Conservation (phyloP, 2,113 vertebrate genomes). For the Xiphophorus hellerii region DNA sequence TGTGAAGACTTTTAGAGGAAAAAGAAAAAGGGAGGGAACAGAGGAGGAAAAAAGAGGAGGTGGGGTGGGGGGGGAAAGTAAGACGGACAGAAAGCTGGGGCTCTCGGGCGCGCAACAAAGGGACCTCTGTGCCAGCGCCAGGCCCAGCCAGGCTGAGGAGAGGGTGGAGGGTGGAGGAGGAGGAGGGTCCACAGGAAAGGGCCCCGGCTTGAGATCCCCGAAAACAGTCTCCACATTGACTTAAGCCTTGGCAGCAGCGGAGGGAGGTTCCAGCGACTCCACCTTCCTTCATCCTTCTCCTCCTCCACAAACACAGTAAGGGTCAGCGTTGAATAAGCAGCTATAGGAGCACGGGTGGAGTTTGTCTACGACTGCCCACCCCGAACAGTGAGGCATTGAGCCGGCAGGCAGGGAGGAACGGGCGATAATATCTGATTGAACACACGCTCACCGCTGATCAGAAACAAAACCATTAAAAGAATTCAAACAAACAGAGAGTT, state of each 20-base stretch:
- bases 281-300: conserved; percentile 68
- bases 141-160: conserved; percentile 92
- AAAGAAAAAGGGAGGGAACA: conserved; percentile 23
- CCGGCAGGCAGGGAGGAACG: conserved; percentile 67
- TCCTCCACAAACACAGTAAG: conserved; percentile 82
- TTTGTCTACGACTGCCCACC: conserved; percentile 91
- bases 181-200: conserved; percentile 94
- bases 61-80: conserved; percentile 30
- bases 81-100: conserved; percentile 67
- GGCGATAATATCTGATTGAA: conserved; percentile 15
- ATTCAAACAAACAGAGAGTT: background rate
- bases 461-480: background rate
- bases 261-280: conserved; percentile 83
- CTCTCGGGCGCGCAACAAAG: conserved; percentile 91
- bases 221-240: conserved; percentile 95
- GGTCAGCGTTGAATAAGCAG: conserved; percentile 95
- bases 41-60: conserved; percentile 43
- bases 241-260: conserved; percentile 87
- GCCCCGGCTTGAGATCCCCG: conserved; percentile 88
- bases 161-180: conserved; percentile 87
- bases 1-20: conserved; percentile 78
- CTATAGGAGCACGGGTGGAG: conserved; percentile 92
- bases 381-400: conserved; percentile 91
- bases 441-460: background rate
- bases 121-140: conserved; percentile 94